A percentile compares a stretch with the other conserved stretches of the same genome.
Conservation (phyloP, 2,888 invertebrate species). For the Orthosia gracilis region DNA sequence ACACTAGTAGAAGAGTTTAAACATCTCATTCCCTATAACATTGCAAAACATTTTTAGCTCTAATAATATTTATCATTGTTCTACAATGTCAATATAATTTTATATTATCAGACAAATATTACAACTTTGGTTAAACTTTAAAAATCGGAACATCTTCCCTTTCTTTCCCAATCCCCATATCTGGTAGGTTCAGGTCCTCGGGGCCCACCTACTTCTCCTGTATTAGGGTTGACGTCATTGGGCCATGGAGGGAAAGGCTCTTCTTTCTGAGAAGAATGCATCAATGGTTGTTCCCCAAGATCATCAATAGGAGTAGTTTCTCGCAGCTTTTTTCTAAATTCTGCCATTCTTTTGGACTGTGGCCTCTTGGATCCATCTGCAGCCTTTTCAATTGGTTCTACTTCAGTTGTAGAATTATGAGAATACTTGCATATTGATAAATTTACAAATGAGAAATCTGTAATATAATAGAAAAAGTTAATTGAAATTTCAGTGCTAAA, state of each 20-base stretch:
- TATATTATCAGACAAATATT: constrained; percentile 3
- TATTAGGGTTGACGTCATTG: constrained; percentile 96
- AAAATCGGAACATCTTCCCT: constrained; percentile 99
- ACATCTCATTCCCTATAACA: neutral
- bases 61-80: neutral
- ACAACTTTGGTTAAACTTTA: constrained; percentile 80
- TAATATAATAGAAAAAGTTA: constrained; percentile 19
- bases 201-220: constrained; percentile 99
- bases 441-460: constrained; percentile 45
- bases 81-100: neutral
- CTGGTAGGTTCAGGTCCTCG: constrained; percentile 99
- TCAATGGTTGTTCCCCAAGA: constrained; percentile 94
- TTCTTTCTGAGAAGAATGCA: constrained; percentile 94
- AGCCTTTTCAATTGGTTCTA: constrained; percentile 42
- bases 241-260: constrained; percentile 97
- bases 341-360: constrained; percentile 89
- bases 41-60: neutral
- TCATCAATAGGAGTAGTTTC: constrained; percentile 93
- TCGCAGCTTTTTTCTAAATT: constrained; percentile 94
- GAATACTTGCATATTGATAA: constrained; percentile 69
- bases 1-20: neutral
- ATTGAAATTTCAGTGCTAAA: neutral
- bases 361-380: constrained; percentile 66
- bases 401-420: constrained; percentile 66
- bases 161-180: constrained; percentile 99